Conservation (phyloP, 2,888 invertebrate genomes). For the Latheticus oryzae region DNA sequence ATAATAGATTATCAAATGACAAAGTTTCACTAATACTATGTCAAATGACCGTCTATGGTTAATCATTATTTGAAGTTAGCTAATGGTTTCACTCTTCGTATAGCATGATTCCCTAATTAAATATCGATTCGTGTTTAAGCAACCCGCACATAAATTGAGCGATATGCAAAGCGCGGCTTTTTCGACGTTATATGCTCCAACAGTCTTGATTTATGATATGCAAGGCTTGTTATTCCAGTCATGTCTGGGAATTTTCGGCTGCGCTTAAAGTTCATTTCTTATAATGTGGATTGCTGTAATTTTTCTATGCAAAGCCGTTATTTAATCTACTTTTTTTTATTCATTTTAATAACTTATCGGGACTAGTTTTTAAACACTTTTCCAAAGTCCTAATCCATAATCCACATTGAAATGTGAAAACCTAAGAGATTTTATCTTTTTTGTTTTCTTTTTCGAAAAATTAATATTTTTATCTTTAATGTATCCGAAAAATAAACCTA, state of each 20-base stretch:
- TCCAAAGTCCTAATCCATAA: no score
- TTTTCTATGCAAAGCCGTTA: no score
- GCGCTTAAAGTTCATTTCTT: no score
- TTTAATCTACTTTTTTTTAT: no score
- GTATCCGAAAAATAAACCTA: no score
- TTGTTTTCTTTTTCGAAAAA: no score
- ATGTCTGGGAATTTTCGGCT: constrained; percentile 5
- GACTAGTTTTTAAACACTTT: no score
- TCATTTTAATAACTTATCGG: no score
- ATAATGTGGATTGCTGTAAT: no score
- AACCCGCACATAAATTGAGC: constrained; percentile 25
- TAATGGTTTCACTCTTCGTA: constrained; percentile 25
- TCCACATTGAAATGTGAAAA: no score
- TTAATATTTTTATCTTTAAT: no score
- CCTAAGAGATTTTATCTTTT: no score
- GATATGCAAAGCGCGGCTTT: constrained; percentile 33
- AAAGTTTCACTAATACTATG: constrained; percentile 19
- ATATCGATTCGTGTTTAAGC: constrained; percentile 34
- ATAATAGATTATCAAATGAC: constrained; percentile 28
- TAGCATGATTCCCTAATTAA: constrained; percentile 33
- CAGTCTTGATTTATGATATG: constrained; percentile 18
- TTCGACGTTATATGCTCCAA: constrained; percentile 27
- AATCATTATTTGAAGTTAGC: constrained; percentile 15
- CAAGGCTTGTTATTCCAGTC: not conserved
- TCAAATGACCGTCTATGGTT: constrained; percentile 25